These are phyloP conservation scores for Hypena proboscidalis DNA, from an alignment of 2,888 invertebrate species.

Conservation along the genomic window DNA sequence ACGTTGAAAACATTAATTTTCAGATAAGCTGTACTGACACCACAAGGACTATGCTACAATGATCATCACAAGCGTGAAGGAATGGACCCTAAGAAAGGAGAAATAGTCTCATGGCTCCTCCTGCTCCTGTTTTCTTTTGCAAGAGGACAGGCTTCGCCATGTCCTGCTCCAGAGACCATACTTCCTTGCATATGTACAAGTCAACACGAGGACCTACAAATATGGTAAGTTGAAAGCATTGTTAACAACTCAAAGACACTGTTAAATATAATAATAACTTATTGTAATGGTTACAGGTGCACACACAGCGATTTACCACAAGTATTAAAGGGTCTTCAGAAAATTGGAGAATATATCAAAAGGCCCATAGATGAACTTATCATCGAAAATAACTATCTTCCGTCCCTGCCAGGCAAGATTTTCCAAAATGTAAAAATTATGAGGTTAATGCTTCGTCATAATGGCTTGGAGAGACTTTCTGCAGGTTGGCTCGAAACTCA, in stretches of 20 bases:
- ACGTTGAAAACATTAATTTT: slow-evolving; percentile 19
- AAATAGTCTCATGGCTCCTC: slow-evolving; percentile 64
- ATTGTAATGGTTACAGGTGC: slow-evolving; percentile 87
- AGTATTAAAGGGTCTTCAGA: slow-evolving; percentile 90
- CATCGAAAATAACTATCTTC: slow-evolving; percentile 94
- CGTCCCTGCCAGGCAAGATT: slow-evolving; percentile 92
- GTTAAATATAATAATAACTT: slow-evolving; percentile 91
- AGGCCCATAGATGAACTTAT: slow-evolving; percentile 94
- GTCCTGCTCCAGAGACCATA: slow-evolving; percentile 91
- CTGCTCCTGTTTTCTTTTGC: slow-evolving; percentile 50
- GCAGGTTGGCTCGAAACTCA: slow-evolving; percentile 92
- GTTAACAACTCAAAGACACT: no score
- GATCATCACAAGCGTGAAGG: slow-evolving; percentile 66
- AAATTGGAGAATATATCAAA: slow-evolving; percentile 87
- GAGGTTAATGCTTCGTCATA: slow-evolving; percentile 93
- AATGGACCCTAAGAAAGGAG: slow-evolving; percentile 71
- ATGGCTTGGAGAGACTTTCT: slow-evolving; percentile 92
- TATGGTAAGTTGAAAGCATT: slow-evolving; percentile 89
- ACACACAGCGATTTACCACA: slow-evolving; percentile 95
- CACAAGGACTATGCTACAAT: slow-evolving; percentile 68
- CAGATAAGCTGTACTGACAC: slow-evolving; percentile 30
- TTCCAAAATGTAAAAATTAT: slow-evolving; percentile 91
- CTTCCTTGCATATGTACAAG: slow-evolving; percentile 93
- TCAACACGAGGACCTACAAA: slow-evolving; percentile 91
- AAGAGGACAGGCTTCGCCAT: slow-evolving; percentile 69